These are phyloP conservation scores for Larimichthys polyactis DNA, from an alignment of 2,113 vertebrate genomes.

Conservation along the genomic window DNA sequence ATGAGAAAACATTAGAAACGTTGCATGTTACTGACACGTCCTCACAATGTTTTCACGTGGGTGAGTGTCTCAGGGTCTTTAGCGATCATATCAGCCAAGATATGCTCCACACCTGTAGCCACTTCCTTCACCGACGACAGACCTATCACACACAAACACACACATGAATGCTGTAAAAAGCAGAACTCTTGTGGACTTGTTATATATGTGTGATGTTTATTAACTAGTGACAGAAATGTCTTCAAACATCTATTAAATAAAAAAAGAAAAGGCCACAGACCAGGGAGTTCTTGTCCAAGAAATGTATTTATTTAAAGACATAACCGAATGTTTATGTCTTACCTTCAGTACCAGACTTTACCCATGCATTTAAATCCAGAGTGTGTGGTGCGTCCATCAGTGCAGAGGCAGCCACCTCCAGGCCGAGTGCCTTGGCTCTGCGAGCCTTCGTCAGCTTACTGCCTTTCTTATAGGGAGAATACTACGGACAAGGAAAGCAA, in stretches of 20 bases:
- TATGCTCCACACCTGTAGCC: slow-evolving; percentile 92
- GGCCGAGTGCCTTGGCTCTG: slow-evolving; percentile 92
- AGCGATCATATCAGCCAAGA: slow-evolving; percentile 95
- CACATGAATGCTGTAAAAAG: slow-evolving; percentile 5
- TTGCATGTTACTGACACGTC: slow-evolving; percentile 2
- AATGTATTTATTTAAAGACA: neutral
- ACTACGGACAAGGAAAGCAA: slow-evolving; percentile 78
- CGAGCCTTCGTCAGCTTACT: slow-evolving; percentile 97
- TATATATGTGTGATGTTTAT: neutral
- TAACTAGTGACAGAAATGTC: neutral
- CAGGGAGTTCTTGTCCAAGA: neutral
- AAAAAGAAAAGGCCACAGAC: neutral
- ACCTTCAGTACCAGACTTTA: slow-evolving; percentile 89
- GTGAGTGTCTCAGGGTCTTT: slow-evolving; percentile 95
- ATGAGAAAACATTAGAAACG: neutral
- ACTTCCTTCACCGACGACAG: slow-evolving; percentile 89
- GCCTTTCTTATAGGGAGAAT: slow-evolving; percentile 94
- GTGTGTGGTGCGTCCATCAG: slow-evolving; percentile 87
- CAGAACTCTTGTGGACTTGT: neutral
- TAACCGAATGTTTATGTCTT: slow-evolving; percentile 28
- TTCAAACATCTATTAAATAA: too few species aligned
- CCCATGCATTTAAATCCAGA: slow-evolving; percentile 86
- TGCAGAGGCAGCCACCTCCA: slow-evolving; percentile 87
- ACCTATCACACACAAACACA: slow-evolving; percentile 82
- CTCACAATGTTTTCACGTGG: slow-evolving; percentile 91